phyloP scores from a whole-genome alignment of 2,797 vertebrate species.

The Coranthus polyacanthus region DNA sequence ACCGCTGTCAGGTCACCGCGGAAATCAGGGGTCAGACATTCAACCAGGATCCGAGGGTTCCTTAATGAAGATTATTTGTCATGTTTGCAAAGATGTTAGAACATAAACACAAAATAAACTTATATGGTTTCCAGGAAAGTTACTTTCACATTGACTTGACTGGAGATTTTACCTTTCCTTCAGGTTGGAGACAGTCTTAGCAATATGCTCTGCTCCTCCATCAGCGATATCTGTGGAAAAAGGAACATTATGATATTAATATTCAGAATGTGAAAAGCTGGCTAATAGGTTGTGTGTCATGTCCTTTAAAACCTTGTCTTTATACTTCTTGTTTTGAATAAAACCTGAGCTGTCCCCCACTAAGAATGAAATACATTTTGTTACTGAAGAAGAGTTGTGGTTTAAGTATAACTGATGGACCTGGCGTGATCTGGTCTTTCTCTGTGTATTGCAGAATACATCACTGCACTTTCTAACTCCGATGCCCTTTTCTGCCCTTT shows the following conservation, averaged over 20 bases:
- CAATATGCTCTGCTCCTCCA: conserved; percentile 94
- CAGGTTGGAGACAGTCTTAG: conserved; percentile 90
- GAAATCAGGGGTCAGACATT: conserved; percentile 97
- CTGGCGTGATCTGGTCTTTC: too few species aligned
- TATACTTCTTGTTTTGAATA: too few species aligned
- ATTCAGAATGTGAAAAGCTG: background rate
- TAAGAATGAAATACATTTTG: too few species aligned
- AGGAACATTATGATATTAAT: background rate
- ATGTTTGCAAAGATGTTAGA: background rate
- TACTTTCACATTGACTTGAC: background rate
- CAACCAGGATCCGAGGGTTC: conserved; percentile 91
- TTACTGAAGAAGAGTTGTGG: too few species aligned
- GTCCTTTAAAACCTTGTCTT: too few species aligned
- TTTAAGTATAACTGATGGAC: too few species aligned
- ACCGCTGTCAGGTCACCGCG: conserved; percentile 91
- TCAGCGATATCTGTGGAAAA: conserved; percentile 89
- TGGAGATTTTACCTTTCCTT: conserved; percentile 89
- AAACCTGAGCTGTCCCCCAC: too few species aligned
- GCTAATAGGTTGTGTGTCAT: too few species aligned
- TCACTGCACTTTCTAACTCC: too few species aligned
- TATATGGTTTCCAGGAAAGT: background rate
- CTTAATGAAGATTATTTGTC: conserved; percentile 69
- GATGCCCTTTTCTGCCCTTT: background rate
- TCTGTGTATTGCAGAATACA: too few species aligned
- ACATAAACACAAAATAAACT: background rate